phyloP scores from a whole-genome alignment of 2,113 vertebrate genomes.

The Podarcis cretensis region DNA sequence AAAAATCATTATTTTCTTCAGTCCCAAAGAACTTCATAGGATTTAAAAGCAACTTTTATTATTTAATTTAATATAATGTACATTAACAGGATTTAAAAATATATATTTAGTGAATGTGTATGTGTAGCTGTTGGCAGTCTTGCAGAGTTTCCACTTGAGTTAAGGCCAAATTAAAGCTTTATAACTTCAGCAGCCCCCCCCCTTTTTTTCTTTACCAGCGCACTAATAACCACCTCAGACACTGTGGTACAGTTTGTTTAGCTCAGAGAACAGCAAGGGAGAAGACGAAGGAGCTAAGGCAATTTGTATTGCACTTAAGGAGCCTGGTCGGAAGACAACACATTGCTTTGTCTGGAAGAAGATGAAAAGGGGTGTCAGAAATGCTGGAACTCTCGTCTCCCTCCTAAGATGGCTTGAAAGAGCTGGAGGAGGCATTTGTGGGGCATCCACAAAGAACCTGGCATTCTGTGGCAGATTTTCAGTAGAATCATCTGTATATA shows the following conservation, averaged over 20 bases:
- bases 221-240: slow-evolving; percentile 73
- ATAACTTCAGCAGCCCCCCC: slow-evolving; percentile 69
- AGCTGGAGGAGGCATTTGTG: neutral
- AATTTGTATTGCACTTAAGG: neutral
- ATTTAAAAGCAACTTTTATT: slow-evolving; percentile 57
- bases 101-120: neutral
- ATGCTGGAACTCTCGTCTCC: neutral
- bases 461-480: neutral
- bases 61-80: slow-evolving; percentile 56
- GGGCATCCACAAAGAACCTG: neutral
- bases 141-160: slow-evolving; percentile 57
- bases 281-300: neutral
- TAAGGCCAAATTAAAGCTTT: slow-evolving; percentile 75
- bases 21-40: slow-evolving; percentile 15
- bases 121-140: slow-evolving; percentile 69
- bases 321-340: neutral
- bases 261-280: neutral
- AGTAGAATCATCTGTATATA: neutral
- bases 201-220: slow-evolving; percentile 46
- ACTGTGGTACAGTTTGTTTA: slow-evolving; percentile 58
- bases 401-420: neutral
- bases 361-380: neutral
- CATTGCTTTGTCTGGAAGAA: neutral
- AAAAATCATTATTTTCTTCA: slow-evolving; percentile 1
- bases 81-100: slow-evolving; percentile 53